These are phyloP conservation scores for Carpatolechia fugitivella DNA, from an alignment of 2,888 invertebrate genomes.

Conservation along the genomic window DNA sequence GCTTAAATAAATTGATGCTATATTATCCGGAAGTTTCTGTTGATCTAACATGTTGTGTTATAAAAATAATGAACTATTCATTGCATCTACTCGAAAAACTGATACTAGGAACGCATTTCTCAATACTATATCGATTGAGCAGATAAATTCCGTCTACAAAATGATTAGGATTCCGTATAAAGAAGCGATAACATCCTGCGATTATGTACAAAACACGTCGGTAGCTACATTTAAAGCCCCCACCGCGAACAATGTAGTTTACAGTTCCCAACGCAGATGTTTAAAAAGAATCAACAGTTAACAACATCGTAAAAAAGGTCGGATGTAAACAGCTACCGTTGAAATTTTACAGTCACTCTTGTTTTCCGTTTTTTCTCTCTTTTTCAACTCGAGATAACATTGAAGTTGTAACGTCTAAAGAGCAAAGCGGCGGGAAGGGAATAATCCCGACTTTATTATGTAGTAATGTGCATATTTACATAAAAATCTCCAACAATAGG, in stretches of 20 bases:
- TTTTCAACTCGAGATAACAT: conserved; percentile 32
- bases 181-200: conserved; percentile 10
- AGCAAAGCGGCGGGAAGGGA: neutral
- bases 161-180: neutral
- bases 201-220: neutral
- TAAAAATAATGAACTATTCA: too few species aligned
- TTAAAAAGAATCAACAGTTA: conserved; percentile 77
- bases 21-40: too few species aligned
- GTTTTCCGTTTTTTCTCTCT: conserved; percentile 45
- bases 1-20: too few species aligned
- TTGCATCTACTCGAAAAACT: too few species aligned
- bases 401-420: conserved; percentile 22
- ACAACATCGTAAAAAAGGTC: conserved; percentile 74
- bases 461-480: conserved; percentile 15
- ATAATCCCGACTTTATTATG: conserved; percentile 11
- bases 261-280: conserved; percentile 71
- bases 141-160: neutral
- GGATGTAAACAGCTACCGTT: conserved; percentile 69
- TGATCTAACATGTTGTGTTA: too few species aligned
- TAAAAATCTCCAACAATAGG: conserved; percentile 7
- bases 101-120: too few species aligned
- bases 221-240: conserved; percentile 50
- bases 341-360: conserved; percentile 70
- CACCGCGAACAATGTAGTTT: conserved; percentile 71
- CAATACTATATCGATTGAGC: too few species aligned